These are phyloP conservation scores for Brachyhypopomus occidentalis DNA, from an alignment of 2,113 vertebrate genomes.

Conservation along the genomic window DNA sequence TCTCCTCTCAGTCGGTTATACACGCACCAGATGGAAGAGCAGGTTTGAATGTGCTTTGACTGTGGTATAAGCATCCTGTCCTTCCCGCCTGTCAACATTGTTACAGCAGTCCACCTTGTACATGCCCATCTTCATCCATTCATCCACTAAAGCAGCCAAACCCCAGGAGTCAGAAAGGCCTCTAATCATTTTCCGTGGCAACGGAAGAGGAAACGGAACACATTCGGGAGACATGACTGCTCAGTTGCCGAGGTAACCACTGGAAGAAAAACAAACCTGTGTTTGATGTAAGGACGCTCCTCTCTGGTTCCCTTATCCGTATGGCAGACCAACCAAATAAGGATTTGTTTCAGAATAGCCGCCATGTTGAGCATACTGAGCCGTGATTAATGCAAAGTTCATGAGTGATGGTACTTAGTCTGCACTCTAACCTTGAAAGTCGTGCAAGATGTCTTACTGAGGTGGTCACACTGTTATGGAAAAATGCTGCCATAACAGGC, in stretches of 20 bases:
- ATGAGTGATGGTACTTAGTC: too few species aligned
- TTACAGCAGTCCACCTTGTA: neutral
- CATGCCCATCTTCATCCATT: neutral
- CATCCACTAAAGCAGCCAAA: neutral
- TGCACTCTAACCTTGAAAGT: too few species aligned
- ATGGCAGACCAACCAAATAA: slow-evolving; percentile 4
- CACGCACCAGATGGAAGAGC: neutral
- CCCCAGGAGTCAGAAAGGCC: slow-evolving; percentile 11
- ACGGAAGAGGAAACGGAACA: slow-evolving; percentile 37
- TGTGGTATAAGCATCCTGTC: neutral
- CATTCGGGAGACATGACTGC: slow-evolving; percentile 18
- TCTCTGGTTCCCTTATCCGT: neutral
- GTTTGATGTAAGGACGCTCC: neutral
- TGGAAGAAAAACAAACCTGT: slow-evolving; percentile 15
- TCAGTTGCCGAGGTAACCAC: slow-evolving; percentile 49
- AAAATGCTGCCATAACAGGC: too few species aligned
- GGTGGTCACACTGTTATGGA: too few species aligned
- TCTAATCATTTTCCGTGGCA: slow-evolving; percentile 39
- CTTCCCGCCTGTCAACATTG: neutral
- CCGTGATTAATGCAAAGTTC: too few species aligned
- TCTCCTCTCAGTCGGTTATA: neutral
- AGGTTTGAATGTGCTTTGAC: neutral
- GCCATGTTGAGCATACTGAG: too few species aligned
- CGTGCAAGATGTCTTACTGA: too few species aligned
- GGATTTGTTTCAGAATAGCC: neutral